A percentile compares a stretch with the other conserved stretches of the same genome.
These are phyloP conservation scores for Ophioninae sp. DNA, from an alignment of 2,888 invertebrate species.

Conservation along the genomic window DNA sequence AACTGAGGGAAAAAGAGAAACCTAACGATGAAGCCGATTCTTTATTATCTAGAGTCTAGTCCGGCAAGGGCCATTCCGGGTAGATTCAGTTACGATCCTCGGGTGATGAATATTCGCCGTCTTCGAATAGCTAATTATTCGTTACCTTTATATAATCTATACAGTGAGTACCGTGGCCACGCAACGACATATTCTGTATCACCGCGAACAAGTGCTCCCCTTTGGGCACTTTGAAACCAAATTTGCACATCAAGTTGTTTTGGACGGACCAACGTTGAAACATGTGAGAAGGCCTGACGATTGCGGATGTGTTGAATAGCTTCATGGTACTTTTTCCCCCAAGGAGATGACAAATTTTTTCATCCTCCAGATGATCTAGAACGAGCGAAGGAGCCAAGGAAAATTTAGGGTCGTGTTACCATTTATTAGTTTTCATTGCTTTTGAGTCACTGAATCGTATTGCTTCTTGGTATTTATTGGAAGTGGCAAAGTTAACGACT, in stretches of 20 bases:
- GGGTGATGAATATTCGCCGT: neutral
- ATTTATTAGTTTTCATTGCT: neutral
- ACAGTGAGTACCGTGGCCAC: conserved; percentile 79
- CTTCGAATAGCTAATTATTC: neutral
- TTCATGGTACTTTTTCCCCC: conserved; percentile 48
- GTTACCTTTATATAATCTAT: conserved; percentile 81
- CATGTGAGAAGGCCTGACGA: conserved; percentile 59
- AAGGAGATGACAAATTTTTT: conserved; percentile 68
- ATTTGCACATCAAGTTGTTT: conserved; percentile 70
- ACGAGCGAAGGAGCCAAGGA: neutral
- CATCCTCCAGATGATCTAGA: conserved; percentile 68
- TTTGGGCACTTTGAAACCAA: conserved; percentile 69
- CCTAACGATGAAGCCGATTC: neutral
- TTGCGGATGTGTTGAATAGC: conserved; percentile 50
- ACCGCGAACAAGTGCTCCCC: conserved; percentile 81
- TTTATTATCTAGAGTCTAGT: neutral
- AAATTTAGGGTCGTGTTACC: neutral
- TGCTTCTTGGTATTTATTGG: neutral
- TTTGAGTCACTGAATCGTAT: neutral
- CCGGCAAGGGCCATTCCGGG: neutral
- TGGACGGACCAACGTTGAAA: conserved; percentile 64
- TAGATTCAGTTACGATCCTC: no score
- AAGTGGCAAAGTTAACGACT: neutral
- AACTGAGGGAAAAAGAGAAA: conserved; percentile 71
- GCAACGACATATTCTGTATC: conserved; percentile 81